These are phyloP conservation scores for Amblyjoppa proteus DNA, from an alignment of 2,888 invertebrate species.

Conservation along the genomic window DNA sequence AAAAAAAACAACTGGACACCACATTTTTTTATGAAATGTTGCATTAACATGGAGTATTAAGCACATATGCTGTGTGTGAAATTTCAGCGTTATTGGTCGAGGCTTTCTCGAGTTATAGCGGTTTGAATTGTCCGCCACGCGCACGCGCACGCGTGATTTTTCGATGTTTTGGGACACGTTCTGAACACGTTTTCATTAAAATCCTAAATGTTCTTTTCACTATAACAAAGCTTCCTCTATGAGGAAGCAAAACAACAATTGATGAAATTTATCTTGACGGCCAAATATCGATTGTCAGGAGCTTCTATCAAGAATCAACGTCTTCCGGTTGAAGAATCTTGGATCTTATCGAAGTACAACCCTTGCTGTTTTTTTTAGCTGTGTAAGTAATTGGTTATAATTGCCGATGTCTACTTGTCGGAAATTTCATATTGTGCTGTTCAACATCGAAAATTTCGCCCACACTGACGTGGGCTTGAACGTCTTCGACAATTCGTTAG, in stretches of 20 bases:
- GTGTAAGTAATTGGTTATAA: neutral
- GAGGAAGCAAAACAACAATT: neutral
- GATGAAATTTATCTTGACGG: conserved; percentile 29
- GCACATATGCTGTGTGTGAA: no score
- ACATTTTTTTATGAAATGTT: no score
- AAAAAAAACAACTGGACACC: no score
- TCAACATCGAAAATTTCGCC: conserved; percentile 59
- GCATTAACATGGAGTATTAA: no score
- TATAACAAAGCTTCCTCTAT: neutral
- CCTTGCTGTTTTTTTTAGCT: conserved; percentile 18
- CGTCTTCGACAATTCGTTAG: conserved; percentile 40
- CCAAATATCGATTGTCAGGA: conserved; percentile 39
- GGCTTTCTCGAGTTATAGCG: no score
- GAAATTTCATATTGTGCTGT: conserved; percentile 37
- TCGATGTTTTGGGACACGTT: no score
- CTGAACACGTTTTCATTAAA: neutral
- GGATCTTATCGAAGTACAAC: conserved; percentile 36
- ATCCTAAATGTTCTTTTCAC: conserved; percentile 3
- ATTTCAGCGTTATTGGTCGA: no score
- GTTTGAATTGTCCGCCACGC: no score
- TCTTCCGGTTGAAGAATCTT: conserved; percentile 23
- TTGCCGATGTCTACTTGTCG: conserved; percentile 10
- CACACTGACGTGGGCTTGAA: conserved; percentile 59
- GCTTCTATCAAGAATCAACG: conserved; percentile 36
- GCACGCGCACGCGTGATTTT: no score